Evolutionary conservation across 2,888 invertebrate species (phyloP).

Genomic region (Drosophila antonietae): DNA sequence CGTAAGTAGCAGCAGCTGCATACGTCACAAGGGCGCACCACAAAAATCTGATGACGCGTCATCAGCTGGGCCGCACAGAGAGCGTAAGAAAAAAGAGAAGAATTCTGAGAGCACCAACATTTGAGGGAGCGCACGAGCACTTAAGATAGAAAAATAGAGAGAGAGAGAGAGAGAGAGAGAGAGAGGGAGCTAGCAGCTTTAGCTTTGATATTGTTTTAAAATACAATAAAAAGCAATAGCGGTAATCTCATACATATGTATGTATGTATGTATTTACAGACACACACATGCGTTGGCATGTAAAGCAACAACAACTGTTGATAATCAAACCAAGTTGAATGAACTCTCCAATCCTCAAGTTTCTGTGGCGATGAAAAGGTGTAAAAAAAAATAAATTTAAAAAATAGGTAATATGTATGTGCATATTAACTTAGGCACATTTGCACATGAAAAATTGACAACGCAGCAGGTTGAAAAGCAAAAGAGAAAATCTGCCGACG

Average conservation of each 20-base stretch:
- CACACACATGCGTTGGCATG: neutral
- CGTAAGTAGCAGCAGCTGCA: constrained; percentile 33
- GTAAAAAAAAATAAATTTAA: neutral
- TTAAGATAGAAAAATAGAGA: neutral
- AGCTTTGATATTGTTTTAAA: constrained; percentile 21
- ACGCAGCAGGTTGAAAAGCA: constrained; percentile 36
- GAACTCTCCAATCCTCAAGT: constrained; percentile 41
- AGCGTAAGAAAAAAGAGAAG: neutral
- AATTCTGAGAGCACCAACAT: neutral
- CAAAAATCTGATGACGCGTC: constrained; percentile 52
- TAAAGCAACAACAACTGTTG: constrained; percentile 31
- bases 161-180: constrained; percentile 12
- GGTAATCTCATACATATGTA: constrained; percentile 8
- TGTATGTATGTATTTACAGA: neutral
- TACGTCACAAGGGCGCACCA: constrained; percentile 51
- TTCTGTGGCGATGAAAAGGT: constrained; percentile 1
- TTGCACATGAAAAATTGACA: constrained; percentile 36
- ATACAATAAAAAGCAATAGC: constrained; percentile 9
- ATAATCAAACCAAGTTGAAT: constrained; percentile 54
- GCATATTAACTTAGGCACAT: neutral
- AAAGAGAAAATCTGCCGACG: constrained; percentile 36
- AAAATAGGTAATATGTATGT: too few species aligned
- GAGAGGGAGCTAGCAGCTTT: constrained; percentile 12
- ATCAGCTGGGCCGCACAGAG: constrained; percentile 46
- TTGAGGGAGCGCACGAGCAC: constrained; percentile 2